phyloP scores from a whole-genome alignment of 1,140 invertebrate genomes.

The Drosophila serrata region DNA sequence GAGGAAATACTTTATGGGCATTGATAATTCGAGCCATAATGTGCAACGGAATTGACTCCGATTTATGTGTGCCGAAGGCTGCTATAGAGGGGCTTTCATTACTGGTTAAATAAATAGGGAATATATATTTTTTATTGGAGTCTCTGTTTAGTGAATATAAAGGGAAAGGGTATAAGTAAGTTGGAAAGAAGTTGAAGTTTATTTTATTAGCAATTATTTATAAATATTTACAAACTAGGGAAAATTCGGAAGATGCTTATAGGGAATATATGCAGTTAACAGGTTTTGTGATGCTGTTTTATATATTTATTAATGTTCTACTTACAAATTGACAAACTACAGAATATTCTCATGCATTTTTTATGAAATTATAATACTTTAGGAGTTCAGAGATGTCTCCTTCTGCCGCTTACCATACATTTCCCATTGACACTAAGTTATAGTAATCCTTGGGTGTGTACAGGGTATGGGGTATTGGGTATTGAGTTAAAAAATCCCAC shows the following conservation, averaged over 20 bases:
- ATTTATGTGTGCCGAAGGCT: slow-evolving; percentile 63
- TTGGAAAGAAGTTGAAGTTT: not conserved
- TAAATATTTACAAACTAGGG: not conserved
- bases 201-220: not conserved
- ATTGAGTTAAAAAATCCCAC: not conserved
- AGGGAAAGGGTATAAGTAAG: not conserved
- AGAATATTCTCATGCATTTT: too few species aligned
- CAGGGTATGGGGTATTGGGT: not conserved
- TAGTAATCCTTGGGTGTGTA: not conserved
- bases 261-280: too few species aligned
- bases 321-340: too few species aligned
- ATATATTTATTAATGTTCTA: too few species aligned
- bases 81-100: slow-evolving; percentile 7
- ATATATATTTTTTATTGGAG: not conserved
- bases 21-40: slow-evolving; percentile 77
- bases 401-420: too few species aligned
- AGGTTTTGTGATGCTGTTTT: too few species aligned
- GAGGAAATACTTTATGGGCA: slow-evolving; percentile 77
- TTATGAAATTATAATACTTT: too few species aligned
- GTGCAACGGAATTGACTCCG: slow-evolving; percentile 74
- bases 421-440: not conserved
- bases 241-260: not conserved
- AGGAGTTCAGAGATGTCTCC: too few species aligned
- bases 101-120: slow-evolving; percentile 32
- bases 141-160: not conserved